Base-by-base conservation (phyloP, 2,888 invertebrate genomes). In the Neria commutata region DNA sequence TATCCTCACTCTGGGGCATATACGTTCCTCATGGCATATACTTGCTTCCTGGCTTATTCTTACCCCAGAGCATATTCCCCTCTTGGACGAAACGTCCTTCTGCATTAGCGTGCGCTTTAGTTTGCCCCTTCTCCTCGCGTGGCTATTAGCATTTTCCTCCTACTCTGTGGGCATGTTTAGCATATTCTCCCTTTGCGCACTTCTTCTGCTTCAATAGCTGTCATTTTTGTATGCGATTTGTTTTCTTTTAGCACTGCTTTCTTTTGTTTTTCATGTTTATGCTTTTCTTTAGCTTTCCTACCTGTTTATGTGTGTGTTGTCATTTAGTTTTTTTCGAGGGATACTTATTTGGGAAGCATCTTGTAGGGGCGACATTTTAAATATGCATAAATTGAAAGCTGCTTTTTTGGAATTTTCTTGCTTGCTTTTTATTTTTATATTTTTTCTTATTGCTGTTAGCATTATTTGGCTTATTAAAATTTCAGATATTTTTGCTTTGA, bases 311-410 rank as follows among this genome's bases (percentile, higher is more conserved):
- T 72, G 70, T 72, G 68, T 72, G 72, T 73, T 70, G 70, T 70
- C n/a, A n/a, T n/a, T n/a, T n/a, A n/a, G n/a, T 70, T 71, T 70
- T 70, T 70, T 74, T 73, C 72, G n/a, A n/a, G n/a, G 73, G 72
- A 70, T 72, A 73, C 72, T 70, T 70, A 70, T 70, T 70, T 65
- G 66, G 63, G 50, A 16, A 51, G 58, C 62, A 60, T 67, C 67
- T 67, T 66, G n/a, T n/a, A n/a, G 67, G 66, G 63, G 50, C 21
- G 53, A 57, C 62, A 60, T 67, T 69, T 67, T 66, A 67, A 67
- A 67, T 67, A 67, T 67, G 67, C 67, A 67, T 68, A 67, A 67
- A 37, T 29, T 45, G 48, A 50, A 49, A 5, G 56, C 62, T 58
- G 45, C 56, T 59, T 54, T 50, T 48, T 60, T 64, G 60, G n/a